Percentiles rank a stretch among this genome's conserved stretches.
Evolutionary conservation across 1,140 invertebrate species (phyloP).

Genomic region (Bombus confusus): DNA sequence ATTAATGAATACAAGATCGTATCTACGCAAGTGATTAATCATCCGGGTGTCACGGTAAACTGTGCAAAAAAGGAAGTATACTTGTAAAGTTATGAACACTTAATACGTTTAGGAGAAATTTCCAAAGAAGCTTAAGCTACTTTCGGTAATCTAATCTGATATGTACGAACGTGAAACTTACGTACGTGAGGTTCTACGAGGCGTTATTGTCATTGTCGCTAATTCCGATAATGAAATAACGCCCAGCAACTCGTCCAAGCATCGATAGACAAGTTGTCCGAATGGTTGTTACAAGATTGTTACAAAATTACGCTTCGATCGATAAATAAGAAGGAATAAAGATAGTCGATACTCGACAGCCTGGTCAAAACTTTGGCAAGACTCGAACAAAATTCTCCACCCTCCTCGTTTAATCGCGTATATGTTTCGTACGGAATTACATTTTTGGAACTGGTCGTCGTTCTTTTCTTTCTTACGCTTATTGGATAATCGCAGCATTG

Average conservation of each 20-base stretch:
- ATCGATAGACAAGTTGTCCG: too few relatives aligned
- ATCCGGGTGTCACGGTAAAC: neutral
- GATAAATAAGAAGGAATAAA: neutral
- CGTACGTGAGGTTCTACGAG: too few relatives aligned
- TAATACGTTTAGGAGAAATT: neutral
- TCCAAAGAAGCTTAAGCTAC: neutral
- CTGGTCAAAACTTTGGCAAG: accelerated
- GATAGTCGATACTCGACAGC: neutral
- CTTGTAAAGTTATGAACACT: neutral
- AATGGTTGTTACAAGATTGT: neutral
- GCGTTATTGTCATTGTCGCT: too few relatives aligned
- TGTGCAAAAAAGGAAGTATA: neutral
- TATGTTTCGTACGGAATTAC: too few relatives aligned
- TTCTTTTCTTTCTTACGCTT: too few relatives aligned
- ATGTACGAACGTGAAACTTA: neutral
- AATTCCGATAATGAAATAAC: too few relatives aligned
- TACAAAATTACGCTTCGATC: neutral
- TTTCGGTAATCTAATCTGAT: neutral
- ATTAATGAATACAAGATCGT: neutral
- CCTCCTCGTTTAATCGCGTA: too few relatives aligned
- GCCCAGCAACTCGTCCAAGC: too few relatives aligned
- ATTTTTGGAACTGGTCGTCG: too few relatives aligned
- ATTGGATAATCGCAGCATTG: too few relatives aligned
- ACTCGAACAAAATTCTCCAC: too few relatives aligned
- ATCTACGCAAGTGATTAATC: neutral